These are phyloP conservation scores for Eilema sororculum DNA, from an alignment of 2,888 invertebrate genomes.

Conservation along the genomic window DNA sequence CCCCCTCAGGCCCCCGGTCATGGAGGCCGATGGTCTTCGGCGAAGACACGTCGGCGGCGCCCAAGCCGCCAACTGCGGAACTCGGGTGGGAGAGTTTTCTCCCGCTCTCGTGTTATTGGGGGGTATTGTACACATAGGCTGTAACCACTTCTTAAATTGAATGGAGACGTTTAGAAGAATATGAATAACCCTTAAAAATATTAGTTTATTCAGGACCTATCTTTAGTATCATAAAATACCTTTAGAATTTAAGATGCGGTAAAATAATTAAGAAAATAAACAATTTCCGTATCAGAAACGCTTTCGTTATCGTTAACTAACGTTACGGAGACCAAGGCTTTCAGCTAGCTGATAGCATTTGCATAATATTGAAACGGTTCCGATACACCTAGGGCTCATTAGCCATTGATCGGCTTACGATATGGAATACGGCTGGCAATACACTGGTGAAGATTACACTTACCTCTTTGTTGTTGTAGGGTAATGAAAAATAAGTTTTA, in stretches of 20 bases:
- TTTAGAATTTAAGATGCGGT: conserved; percentile 30
- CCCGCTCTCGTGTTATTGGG: too few species aligned
- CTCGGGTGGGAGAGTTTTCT: too few species aligned
- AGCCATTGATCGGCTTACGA: conserved; percentile 77
- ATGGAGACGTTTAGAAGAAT: background rate
- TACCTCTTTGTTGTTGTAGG: conserved; percentile 29
- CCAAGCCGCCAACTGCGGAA: too few species aligned
- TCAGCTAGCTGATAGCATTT: conserved; percentile 76
- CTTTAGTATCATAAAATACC: background rate
- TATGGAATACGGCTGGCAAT: conserved; percentile 57
- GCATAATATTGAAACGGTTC: conserved; percentile 79
- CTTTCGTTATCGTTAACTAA: conserved; percentile 66
- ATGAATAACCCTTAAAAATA: background rate
- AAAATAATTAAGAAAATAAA: conserved; percentile 51
- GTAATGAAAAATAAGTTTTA: background rate
- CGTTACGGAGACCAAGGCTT: conserved; percentile 65
- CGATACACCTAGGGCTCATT: conserved; percentile 79
- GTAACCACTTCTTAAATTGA: too few species aligned
- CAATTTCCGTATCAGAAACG: conserved; percentile 49
- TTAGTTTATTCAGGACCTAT: background rate
- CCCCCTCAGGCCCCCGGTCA: too few species aligned
- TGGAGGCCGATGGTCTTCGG: too few species aligned
- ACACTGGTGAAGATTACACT: conserved; percentile 38
- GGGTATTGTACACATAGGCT: too few species aligned
- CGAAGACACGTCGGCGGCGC: too few species aligned